Evolutionary conservation across 2,113 vertebrate species (phyloP).

Genomic region (Grantiella picta): DNA sequence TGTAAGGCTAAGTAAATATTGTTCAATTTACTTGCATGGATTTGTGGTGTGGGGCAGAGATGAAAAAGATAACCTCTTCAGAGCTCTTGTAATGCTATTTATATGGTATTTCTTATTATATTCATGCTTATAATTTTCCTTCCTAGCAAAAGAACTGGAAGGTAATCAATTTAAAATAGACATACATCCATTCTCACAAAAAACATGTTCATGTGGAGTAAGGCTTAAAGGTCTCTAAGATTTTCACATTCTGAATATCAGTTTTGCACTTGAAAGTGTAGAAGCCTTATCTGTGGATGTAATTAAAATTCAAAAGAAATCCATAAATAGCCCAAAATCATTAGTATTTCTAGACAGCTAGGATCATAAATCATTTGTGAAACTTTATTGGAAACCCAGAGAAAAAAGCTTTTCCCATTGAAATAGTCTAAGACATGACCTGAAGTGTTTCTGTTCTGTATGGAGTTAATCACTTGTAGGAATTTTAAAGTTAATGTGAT

Average conservation of each 20-base stretch:
- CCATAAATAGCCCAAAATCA: neutral
- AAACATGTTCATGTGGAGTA: neutral
- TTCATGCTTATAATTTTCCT: neutral
- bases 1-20: neutral
- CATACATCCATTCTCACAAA: neutral
- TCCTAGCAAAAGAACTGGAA: neutral
- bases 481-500: neutral
- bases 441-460: neutral
- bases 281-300: neutral
- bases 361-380: slow-evolving; percentile 35
- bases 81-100: neutral
- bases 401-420: slow-evolving; percentile 1
- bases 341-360: neutral
- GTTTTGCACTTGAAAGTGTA: neutral
- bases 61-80: neutral
- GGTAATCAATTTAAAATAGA: neutral
- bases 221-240: neutral
- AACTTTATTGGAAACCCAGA: neutral
- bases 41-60: neutral
- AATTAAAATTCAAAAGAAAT: slow-evolving; percentile 40
- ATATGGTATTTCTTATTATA: neutral
- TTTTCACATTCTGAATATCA: neutral
- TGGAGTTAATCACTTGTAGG: neutral
- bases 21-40: neutral
- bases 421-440: neutral